phyloP scores from a whole-genome alignment of 2,888 invertebrate genomes.

The Acanthosoma haemorrhoidale region DNA sequence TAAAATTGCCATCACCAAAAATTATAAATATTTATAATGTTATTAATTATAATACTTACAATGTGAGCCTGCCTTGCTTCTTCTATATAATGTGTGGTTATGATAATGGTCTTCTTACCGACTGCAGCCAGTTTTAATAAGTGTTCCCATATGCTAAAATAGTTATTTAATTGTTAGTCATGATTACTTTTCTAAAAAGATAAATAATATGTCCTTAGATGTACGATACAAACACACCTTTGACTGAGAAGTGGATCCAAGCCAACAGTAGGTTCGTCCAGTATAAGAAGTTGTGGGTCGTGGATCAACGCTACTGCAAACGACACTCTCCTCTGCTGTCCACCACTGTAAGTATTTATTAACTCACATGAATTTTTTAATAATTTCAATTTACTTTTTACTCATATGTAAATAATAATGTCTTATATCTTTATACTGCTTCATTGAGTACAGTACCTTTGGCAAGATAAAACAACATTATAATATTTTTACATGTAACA shows the following conservation, averaged over 20 bases:
- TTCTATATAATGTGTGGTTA: constrained; percentile 44
- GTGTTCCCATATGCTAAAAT: constrained; percentile 42
- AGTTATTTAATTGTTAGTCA: no score
- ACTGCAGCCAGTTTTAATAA: constrained; percentile 40
- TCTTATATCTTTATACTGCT: no score
- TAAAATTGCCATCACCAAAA: no score
- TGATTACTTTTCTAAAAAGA: no score
- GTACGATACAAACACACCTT: constrained; percentile 44
- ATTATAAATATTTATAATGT: no score
- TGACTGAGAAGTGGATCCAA: constrained; percentile 50
- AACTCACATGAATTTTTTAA: no score
- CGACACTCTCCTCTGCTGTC: constrained; percentile 52
- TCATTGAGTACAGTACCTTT: no score
- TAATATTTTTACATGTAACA: no score
- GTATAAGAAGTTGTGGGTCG: constrained; percentile 50
- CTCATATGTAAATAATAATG: no score
- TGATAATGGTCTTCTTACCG: constrained; percentile 42
- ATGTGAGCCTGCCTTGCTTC: constrained; percentile 43
- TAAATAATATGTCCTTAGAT: no score
- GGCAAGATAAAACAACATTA: no score
- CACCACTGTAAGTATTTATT: constrained; percentile 51
- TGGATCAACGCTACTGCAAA: constrained; percentile 52
- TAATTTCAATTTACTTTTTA: no score
- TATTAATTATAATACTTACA: constrained; percentile 38
- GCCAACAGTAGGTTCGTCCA: constrained; percentile 49